Evolutionary conservation across 2,888 invertebrate species (phyloP), one percentile per base, ranked within the genome.

Genomic region (Aleiodes alternator): DNA sequence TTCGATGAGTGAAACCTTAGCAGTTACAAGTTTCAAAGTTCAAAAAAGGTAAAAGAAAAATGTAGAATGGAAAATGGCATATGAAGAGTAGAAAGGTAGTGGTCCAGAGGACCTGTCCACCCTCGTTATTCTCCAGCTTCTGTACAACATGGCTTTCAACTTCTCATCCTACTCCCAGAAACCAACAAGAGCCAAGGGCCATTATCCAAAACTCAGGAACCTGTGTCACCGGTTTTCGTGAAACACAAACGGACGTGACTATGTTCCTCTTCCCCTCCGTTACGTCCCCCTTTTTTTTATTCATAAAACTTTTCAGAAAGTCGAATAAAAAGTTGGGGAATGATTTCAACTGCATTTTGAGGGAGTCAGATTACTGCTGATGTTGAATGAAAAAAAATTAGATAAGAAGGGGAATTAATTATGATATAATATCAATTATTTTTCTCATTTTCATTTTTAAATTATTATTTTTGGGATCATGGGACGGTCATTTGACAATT

Each of bases 221-320:
- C 43, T 64, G 64, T 64, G 64, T 64, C 64, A 64, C 64, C 43
- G 64, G 48, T 64, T 64, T 64, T 64, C 64, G 48, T 64, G 64
- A 64, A 64, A 64, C 48, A 43, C 64, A 64, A 64, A 64, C 64
- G 64, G 64, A 64, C 64, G 64, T 64, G 64, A 64, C 64, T 48
- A 14, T 14, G 43, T 48, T 34, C 11, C 64, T 48, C n/a, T 43
- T 14, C 29, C 64, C 23, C 43, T 48, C 48, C 43, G 14, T 64
- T 48, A 61, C 43, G 34, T 7, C 16, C 14, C 53, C 16, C 12
- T 55, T 56, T 64, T 64, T 64, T 48, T 12, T n/a, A 43, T 48
- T 48, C 14, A n/a, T 16, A 7, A 55, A 55, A 55, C 16, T 48
- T 43, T 43, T 7, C 16, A 4, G 16, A 38, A 61, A 64, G 16